Conservation (phyloP, 2,797 vertebrate species). For the Gallirallus australis region DNA sequence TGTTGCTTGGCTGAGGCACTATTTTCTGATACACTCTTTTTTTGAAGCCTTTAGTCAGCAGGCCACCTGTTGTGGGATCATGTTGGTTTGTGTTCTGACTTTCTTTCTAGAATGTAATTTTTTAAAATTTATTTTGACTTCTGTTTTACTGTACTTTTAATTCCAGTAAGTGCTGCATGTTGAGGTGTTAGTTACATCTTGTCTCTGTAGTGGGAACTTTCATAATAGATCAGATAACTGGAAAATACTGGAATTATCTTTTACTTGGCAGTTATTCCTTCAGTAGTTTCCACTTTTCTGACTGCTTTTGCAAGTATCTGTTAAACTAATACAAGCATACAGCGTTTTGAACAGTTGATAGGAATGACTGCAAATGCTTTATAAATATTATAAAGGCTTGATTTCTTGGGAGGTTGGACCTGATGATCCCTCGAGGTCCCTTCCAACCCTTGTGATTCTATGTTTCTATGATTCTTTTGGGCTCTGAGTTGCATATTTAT, state of each 20-base stretch:
- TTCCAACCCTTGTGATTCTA: too few species aligned
- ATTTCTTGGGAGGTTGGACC: neutral
- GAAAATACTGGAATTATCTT: neutral
- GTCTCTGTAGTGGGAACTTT: neutral
- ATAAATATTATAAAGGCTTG: neutral
- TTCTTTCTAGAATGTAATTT: neutral
- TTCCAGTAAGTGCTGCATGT: neutral
- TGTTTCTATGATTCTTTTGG: neutral
- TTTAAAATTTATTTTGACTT: neutral
- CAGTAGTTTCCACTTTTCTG: neutral
- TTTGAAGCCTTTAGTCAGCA: neutral
- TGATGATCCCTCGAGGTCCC: too few species aligned
- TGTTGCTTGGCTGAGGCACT: neutral
- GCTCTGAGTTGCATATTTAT: neutral
- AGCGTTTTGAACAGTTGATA: neutral
- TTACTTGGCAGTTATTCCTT: neutral
- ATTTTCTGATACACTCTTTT: neutral
- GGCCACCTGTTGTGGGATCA: neutral
- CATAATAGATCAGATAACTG: neutral
- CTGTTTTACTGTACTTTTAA: neutral
- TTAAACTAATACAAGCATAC: neutral
- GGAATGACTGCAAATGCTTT: neutral
- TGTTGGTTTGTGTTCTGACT: fast-evolving
- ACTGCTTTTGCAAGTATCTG: fast-evolving
- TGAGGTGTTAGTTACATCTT: neutral